phyloP scores from a whole-genome alignment of 2,888 invertebrate genomes.

The Zygothrica quintamaculata region DNA sequence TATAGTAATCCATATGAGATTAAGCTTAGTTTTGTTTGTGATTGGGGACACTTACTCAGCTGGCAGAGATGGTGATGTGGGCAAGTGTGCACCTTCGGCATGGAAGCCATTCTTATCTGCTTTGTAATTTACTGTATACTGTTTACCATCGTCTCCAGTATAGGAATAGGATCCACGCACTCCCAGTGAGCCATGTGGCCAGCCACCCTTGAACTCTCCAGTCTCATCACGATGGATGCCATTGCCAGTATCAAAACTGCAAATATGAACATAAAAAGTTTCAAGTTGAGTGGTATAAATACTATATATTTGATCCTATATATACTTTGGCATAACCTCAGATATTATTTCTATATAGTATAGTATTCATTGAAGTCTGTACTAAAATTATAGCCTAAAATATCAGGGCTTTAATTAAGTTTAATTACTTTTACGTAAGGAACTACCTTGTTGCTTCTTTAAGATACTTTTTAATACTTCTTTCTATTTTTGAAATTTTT shows the following conservation, averaged over 20 bases:
- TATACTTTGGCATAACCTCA: no score
- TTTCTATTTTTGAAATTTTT: no score
- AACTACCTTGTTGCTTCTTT: no score
- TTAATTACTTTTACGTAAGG: no score
- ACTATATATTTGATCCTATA: no score
- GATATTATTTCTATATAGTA: no score
- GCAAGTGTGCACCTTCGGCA: slow-evolving; percentile 90
- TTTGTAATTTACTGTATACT: slow-evolving; percentile 88
- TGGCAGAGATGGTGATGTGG: slow-evolving; percentile 91
- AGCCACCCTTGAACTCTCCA: slow-evolving; percentile 86
- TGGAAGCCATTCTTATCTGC: slow-evolving; percentile 92
- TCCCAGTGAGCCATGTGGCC: slow-evolving; percentile 87
- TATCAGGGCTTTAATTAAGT: no score
- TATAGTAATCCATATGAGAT: slow-evolving; percentile 4
- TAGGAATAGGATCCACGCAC: slow-evolving; percentile 88
- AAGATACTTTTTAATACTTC: no score
- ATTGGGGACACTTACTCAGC: slow-evolving; percentile 79
- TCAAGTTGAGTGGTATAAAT: no score
- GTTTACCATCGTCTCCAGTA: slow-evolving; percentile 87
- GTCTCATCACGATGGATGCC: slow-evolving; percentile 87
- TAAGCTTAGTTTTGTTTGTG: no score
- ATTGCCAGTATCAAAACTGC: slow-evolving; percentile 88
- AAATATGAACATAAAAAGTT: slow-evolving; percentile 68
- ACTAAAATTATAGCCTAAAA: no score
- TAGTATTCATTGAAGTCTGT: no score